Conservation (phyloP, 2,888 invertebrate species). For the Amiota minor region DNA sequence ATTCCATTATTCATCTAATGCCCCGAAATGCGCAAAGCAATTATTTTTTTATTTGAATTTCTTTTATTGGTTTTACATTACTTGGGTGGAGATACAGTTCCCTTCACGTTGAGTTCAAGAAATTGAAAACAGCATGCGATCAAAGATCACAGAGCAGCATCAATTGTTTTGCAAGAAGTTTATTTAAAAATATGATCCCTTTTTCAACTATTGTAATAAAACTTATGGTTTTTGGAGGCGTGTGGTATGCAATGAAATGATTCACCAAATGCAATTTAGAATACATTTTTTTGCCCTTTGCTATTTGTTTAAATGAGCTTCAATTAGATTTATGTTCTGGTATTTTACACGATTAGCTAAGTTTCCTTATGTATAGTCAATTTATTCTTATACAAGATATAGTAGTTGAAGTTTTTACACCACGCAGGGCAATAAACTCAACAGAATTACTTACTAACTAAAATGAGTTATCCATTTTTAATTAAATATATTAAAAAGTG, state of each 20-base stretch:
- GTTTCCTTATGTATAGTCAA: not conserved
- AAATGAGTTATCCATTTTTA: constrained; percentile 49
- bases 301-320: constrained; percentile 55
- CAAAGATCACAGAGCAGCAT: not conserved
- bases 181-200: not conserved
- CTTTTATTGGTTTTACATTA: not conserved
- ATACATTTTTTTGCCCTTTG: no score
- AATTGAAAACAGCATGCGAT: constrained; percentile 29
- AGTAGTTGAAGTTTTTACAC: constrained; percentile 38
- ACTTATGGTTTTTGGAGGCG: no score
- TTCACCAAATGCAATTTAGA: no score
- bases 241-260: no score
- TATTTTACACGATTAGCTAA: constrained; percentile 58
- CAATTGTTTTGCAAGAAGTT: not conserved
- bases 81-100: not conserved
- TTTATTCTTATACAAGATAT: no score
- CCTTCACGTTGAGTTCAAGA: constrained; percentile 22
- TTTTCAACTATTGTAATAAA: no score
- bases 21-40: constrained; percentile 24
- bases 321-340: constrained; percentile 63
- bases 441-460: no score
- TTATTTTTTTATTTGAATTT: constrained; percentile 24
- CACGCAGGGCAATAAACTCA: constrained; percentile 22
- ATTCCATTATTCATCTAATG: not conserved
- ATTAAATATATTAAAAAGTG: constrained; percentile 41